Conservation (phyloP, 2,797 vertebrate species). For the Botia kubotai region DNA sequence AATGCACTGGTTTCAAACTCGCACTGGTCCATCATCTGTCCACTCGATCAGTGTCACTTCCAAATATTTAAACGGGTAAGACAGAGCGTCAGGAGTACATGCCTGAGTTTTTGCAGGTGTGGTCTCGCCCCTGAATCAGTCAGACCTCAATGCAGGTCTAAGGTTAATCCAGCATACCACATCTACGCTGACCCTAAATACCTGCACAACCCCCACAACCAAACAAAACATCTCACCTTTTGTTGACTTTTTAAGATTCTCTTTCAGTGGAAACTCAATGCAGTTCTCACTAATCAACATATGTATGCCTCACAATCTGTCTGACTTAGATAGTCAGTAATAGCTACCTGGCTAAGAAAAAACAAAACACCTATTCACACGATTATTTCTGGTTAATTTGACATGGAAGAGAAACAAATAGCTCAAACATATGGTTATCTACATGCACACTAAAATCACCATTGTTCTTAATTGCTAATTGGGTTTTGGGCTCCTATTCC, state of each 20-base stretch:
- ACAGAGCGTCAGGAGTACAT: neutral
- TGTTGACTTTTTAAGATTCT: neutral
- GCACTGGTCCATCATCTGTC: slow-evolving; percentile 6
- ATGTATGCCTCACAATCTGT: neutral
- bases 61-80: slow-evolving; percentile 38
- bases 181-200: slow-evolving; percentile 27
- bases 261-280: slow-evolving; percentile 12
- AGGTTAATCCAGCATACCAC: slow-evolving; percentile 34
- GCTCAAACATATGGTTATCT: slow-evolving; percentile 32
- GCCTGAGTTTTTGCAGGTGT: slow-evolving; percentile 10
- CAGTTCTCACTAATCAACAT: slow-evolving; percentile 17
- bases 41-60: slow-evolving; percentile 25
- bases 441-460: neutral
- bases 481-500: neutral
- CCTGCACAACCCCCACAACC: slow-evolving; percentile 9
- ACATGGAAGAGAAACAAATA: slow-evolving; percentile 20
- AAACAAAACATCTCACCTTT: slow-evolving; percentile 33
- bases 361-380: slow-evolving; percentile 10
- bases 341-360: neutral
- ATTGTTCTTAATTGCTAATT: slow-evolving; percentile 15
- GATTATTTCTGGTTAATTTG: slow-evolving; percentile 15
- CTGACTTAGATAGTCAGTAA: slow-evolving; percentile 4
- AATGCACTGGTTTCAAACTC: neutral
- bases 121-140: slow-evolving; percentile 23
- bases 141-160: slow-evolving; percentile 19